Evolutionary conservation across 2,113 vertebrate species (phyloP), one percentile per base, ranked within the genome.

Genomic region (Rattus rattus): DNA sequence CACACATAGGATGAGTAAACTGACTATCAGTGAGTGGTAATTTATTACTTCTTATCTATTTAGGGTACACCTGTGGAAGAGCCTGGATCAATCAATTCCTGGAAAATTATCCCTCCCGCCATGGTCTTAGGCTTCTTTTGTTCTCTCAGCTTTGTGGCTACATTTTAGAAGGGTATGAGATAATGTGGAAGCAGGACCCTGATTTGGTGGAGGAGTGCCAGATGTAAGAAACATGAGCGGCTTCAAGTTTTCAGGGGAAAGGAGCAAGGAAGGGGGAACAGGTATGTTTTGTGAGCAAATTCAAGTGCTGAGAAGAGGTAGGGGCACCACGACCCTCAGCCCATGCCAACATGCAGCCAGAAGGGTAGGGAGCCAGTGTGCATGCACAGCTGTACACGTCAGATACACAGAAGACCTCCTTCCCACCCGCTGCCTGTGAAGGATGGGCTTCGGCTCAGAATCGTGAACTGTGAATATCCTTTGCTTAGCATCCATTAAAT

Each of bases 401-500:
- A 3, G 75, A 96, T 33, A 17, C 79, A 65, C 33, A 90, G 96
- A 97, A 79, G 65, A 93, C 33, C 69, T 36, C 2, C 70, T 97
- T 92, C 90, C 93, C 72, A 39, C 5, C 3, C 70, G 8, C 3
- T 97, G 52, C 84, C 65, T 69, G 12, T 69, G 65, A 69, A 72
- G 86, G 87, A 96, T 96, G 7, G 5, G 91, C 95, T 97, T 96
- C 93, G 96, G 89, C 96, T 90, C 84, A 19, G 95, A 97, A 96
- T 96, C 97, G 89, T 98, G 96, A 97, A 97, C 97, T 97, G 97
- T 84, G 97, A 97, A 97, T 96, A 97, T 87, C 96, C 96, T 98
- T 98, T 96, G 95, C 96, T 97, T 96, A 98, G 94, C 96, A 96
- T 97, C 96, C 94, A 97, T 97, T 97, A 97, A 98, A 96, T 98